Evolutionary conservation across 2,113 vertebrate species (phyloP), one percentile per base, ranked within the genome.

Genomic region (Sapayoa aenigma): DNA sequence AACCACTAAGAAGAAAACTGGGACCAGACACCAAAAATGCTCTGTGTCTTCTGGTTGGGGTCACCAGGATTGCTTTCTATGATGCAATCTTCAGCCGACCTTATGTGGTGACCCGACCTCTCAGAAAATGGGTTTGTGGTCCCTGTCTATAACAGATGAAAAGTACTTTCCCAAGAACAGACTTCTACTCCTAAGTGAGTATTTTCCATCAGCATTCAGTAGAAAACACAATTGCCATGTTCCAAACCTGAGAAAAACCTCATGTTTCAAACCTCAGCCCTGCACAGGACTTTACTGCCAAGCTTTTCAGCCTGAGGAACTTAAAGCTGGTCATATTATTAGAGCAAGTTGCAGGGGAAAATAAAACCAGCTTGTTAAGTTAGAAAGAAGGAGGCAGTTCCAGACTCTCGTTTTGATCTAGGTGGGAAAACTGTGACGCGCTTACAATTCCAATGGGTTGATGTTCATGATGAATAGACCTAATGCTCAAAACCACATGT

Each of bases 341-440:
- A 93, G 28, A 89, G 88, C 65, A 88, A 94, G 88, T 89, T 93
- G 71, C 53, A 83, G 63, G 24, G 37, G 58, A 65, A 96, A 87
- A 95, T 89, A 76, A 84, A 95, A 90, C 14, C 60, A 77, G 75
- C 53, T 82, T 65, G 83, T 90, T 84, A 78, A 87, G 75, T 83
- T 63, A 53, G 55, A 87, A 78, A 62, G 73, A 90, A 90, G 76
- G 13, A 78, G 76, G 76, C 66, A 93, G 80, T 89, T 97, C 72
- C 95, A 95, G 86, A 86, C 73, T 89, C 76, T 90, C 62, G 84
- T 96, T 96, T 95, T 95, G 95, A 96, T 97, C 96, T 93, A 96
- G 94, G 88, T 96, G 90, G 94, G 94, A 94, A 96, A 96, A 95
- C 58, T 82, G 72, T 89, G 88, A 94, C 4, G 4, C 83, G 58